A percentile compares a stretch with the other conserved stretches of the same genome.
These are phyloP conservation scores for Drosophila nasuta DNA, from an alignment of 1,140 invertebrate genomes.

Conservation along the genomic window DNA sequence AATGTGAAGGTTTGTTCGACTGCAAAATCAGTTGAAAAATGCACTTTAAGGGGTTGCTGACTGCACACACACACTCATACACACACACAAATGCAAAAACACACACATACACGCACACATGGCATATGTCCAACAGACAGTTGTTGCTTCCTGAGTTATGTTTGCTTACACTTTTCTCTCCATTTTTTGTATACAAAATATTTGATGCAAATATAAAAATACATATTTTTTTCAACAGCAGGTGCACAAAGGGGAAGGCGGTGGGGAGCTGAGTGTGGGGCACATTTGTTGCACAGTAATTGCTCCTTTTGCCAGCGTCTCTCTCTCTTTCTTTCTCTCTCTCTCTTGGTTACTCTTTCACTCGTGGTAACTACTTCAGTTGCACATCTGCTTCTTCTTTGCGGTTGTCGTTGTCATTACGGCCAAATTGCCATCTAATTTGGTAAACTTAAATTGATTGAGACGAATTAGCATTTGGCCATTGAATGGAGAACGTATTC, in stretches of 20 bases:
- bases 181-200: slow-evolving; percentile 33
- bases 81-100: background rate
- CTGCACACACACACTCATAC: background rate
- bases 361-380: no score
- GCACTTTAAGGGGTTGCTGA: slow-evolving; percentile 12
- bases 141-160: slow-evolving; percentile 18
- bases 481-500: background rate
- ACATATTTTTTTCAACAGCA: slow-evolving; percentile 3
- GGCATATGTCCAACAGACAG: slow-evolving; percentile 11
- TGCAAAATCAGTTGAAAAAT: slow-evolving; percentile 10
- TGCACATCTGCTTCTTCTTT: no score
- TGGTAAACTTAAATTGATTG: slow-evolving; percentile 16
- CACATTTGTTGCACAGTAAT: slow-evolving; percentile 1
- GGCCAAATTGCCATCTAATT: slow-evolving; percentile 5
- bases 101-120: background rate
- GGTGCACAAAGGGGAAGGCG: background rate
- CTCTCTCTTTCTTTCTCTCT: no score
- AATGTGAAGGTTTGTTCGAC: slow-evolving; percentile 9
- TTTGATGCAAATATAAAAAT: slow-evolving; percentile 44
- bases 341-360: no score
- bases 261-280: slow-evolving; percentile 2
- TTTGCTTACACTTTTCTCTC: slow-evolving; percentile 15
- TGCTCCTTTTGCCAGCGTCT: background rate
- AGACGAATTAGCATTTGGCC: background rate
- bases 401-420: background rate